A percentile compares a stretch with the other conserved stretches of the same genome.
Conservation (phyloP, 2,888 invertebrate genomes). For the Herminia tarsipennalis region DNA sequence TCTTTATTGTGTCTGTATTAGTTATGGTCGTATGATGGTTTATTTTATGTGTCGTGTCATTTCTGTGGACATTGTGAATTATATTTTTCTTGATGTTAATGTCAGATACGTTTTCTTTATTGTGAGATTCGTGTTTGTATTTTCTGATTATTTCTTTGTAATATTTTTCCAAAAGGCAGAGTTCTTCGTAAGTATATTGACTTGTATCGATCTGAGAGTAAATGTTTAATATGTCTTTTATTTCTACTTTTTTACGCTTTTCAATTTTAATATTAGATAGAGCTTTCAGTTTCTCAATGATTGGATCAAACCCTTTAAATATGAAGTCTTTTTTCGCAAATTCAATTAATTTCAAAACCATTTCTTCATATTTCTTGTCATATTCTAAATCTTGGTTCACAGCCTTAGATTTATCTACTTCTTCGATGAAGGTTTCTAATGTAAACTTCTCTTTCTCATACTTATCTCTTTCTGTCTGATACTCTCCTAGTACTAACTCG, state of each 20-base stretch:
- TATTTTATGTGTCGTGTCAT: slow-evolving; percentile 53
- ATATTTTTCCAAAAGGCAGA: slow-evolving; percentile 76
- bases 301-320: slow-evolving; percentile 80
- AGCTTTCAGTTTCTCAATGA: slow-evolving; percentile 74
- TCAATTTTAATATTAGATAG: slow-evolving; percentile 71
- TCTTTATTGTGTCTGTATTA: slow-evolving; percentile 54
- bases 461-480: slow-evolving; percentile 64
- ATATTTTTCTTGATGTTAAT: slow-evolving; percentile 59
- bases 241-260: slow-evolving; percentile 67
- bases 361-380: slow-evolving; percentile 78
- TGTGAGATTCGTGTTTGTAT: slow-evolving; percentile 58
- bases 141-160: slow-evolving; percentile 78
- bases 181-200: slow-evolving; percentile 76
- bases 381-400: slow-evolving; percentile 73
- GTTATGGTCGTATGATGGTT: slow-evolving; percentile 52
- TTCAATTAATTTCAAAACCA: slow-evolving; percentile 75
- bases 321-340: slow-evolving; percentile 80
- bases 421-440: slow-evolving; percentile 73
- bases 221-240: slow-evolving; percentile 73
- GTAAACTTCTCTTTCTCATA: slow-evolving; percentile 72
- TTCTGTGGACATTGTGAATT: slow-evolving; percentile 58
- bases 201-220: slow-evolving; percentile 75
- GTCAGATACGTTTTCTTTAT: slow-evolving; percentile 64
- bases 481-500: slow-evolving; percentile 74
- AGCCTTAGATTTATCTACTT: slow-evolving; percentile 73